Evolutionary conservation across 2,888 invertebrate genomes (phyloP).

Genomic region (Barypeithes pellucidus): DNA sequence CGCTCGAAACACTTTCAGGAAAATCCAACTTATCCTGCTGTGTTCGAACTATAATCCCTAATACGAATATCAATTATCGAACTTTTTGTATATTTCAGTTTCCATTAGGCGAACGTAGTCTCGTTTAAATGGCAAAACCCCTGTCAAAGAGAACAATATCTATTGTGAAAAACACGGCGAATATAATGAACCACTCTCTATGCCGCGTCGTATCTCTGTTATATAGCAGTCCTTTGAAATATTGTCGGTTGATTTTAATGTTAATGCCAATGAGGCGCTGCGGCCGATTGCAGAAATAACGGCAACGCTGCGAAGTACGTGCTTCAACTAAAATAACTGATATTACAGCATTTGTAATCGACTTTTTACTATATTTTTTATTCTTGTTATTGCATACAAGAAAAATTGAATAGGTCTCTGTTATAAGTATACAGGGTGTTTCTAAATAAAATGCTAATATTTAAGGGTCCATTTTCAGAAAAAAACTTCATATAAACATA

Average conservation of each 20-base stretch:
- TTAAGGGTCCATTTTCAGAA: no score
- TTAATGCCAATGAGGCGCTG: slow-evolving; percentile 36
- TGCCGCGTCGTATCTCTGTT: slow-evolving; percentile 33
- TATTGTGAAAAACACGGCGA: slow-evolving; percentile 38
- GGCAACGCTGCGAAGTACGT: background rate
- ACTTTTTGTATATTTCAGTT: slow-evolving; percentile 4
- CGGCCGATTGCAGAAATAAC: slow-evolving; percentile 6
- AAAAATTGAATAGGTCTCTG: no score
- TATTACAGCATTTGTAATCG: background rate
- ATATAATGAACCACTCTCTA: slow-evolving; percentile 45
- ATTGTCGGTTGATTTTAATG: slow-evolving; percentile 37
- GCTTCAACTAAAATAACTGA: slow-evolving; percentile 3
- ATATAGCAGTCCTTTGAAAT: slow-evolving; percentile 32
- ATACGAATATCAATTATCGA: slow-evolving; percentile 1
- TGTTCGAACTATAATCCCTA: no score
- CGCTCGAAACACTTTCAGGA: no score
- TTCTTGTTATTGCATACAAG: no score
- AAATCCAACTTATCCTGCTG: no score
- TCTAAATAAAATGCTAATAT: no score
- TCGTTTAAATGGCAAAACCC: slow-evolving; percentile 30
- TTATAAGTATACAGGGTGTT: no score
- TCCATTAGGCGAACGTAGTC: slow-evolving; percentile 16
- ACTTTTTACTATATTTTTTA: background rate
- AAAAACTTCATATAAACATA: no score
- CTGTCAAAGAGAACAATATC: slow-evolving; percentile 32